These are phyloP conservation scores for Empis stercorea DNA, from an alignment of 2,888 invertebrate species.

Conservation along the genomic window DNA sequence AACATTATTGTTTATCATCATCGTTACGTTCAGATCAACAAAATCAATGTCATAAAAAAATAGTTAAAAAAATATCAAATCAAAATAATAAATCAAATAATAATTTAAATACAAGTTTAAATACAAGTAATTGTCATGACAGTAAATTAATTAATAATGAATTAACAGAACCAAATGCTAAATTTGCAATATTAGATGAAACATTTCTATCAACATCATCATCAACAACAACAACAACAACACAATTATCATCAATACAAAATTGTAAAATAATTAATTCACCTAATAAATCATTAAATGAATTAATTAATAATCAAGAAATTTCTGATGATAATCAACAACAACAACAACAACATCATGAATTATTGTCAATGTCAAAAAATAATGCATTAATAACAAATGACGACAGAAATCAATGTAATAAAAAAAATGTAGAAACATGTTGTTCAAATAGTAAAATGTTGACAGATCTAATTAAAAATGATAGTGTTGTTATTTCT, in stretches of 20 bases:
- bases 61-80: not conserved
- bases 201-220: slow-evolving; percentile 25
- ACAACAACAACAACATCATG: not conserved
- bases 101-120: slow-evolving; percentile 4
- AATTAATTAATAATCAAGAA: no score
- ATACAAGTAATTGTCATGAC: slow-evolving; percentile 11
- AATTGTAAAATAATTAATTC: not conserved
- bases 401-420: not conserved
- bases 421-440: slow-evolving; percentile 12
- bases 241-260: no score
- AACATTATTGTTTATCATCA: slow-evolving; percentile 3
- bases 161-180: slow-evolving; percentile 12
- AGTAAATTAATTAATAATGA: slow-evolving; percentile 10
- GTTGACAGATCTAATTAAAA: slow-evolving; percentile 18
- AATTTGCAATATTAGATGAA: slow-evolving; percentile 23
- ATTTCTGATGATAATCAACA: no score
- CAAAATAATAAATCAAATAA: slow-evolving; percentile 4
- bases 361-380: not conserved
- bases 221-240: no score
- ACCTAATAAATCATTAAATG: not conserved
- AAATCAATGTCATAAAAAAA: not conserved
- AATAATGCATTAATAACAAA: no score
- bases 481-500: slow-evolving; percentile 2
- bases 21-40: no score
- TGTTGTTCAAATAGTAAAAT: slow-evolving; percentile 10